These are phyloP conservation scores for Dynastes maya DNA, from an alignment of 2,888 invertebrate genomes.

Conservation along the genomic window DNA sequence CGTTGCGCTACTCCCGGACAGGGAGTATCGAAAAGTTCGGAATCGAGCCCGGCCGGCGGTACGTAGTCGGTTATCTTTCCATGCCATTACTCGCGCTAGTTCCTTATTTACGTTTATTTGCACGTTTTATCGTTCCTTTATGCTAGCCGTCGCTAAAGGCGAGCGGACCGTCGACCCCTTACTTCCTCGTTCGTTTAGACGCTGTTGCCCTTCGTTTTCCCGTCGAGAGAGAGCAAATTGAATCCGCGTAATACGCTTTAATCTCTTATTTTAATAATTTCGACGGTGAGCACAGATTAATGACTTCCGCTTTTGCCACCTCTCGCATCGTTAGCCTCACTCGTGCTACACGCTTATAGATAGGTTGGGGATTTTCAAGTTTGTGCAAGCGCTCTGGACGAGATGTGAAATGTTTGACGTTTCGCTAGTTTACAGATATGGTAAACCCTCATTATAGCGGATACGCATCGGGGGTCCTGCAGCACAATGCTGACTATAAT, in stretches of 20 bases:
- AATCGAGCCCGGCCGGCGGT: background rate
- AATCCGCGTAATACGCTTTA: constrained; percentile 36
- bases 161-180: background rate
- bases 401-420: no score
- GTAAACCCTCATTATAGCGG: no score
- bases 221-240: constrained; percentile 6
- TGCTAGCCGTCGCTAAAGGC: constrained; percentile 8
- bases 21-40: constrained; percentile 25
- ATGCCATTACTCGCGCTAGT: constrained; percentile 39
- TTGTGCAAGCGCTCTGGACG: background rate
- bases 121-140: constrained; percentile 35
- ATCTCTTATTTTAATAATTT: constrained; percentile 43
- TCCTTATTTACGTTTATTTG: constrained; percentile 46
- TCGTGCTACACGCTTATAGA: background rate
- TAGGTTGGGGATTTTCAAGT: constrained; percentile 3
- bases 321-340: background rate
- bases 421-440: no score
- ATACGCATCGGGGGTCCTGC: no score
- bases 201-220: background rate
- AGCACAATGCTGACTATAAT: no score
- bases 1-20: background rate
- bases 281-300: constrained; percentile 28
- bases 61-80: constrained; percentile 33
- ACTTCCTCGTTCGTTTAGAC: background rate
- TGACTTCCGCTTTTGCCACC: constrained; percentile 14